Base-by-base conservation (phyloP, 2,113 vertebrate genomes). In the Pelvicachromis taeniatus region DNA sequence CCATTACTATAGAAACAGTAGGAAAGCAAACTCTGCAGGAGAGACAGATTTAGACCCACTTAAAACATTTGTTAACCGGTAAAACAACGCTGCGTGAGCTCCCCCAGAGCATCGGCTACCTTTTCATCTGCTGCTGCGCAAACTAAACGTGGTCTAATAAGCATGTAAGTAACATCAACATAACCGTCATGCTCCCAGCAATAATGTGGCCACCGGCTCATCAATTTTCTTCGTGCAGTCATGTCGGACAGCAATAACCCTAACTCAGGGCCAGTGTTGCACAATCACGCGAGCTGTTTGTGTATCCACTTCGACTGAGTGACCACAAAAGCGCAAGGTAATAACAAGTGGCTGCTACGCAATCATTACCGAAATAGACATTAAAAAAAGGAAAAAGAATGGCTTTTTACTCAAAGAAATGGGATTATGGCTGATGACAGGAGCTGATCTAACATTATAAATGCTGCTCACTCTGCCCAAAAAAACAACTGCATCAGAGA, bases 281-380 rank as follows among this genome's bases (percentile, higher is more conserved):
- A 93, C 93, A 95, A 95, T 92, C 91, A 79, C 42, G 53, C 26
- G 16, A 91, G 55, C 84, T 91, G 88, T 94, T 91, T 91, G 81
- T 88, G 81, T 78, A 45, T 91, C 82, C 84, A 91, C 77, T 77
- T 75, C 52, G 61, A 88, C 82, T 48, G 38, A 85, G 86, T 80
- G 89, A 65, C 84, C 83, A 58, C 81, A 88, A 81, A 73, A 63
- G 21, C 77, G 81, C 81, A 88, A 58, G 55, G 29, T 77, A 84
- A 87, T 73, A 82, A 80, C 88, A 91, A 84, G 70, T 81, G 88
- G 53, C 73, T 58, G 26, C 35, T 48, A 81, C 84, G 59, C 55
- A 77, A 61, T 85, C 54, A 83, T 58, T 80, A 61, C 55, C 59
- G 11, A 63, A 81, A 87, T 16, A 54, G 12, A 5, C 4, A 11